These are phyloP conservation scores for Ia io DNA, from an alignment of 2,113 vertebrate genomes.

Conservation along the genomic window DNA sequence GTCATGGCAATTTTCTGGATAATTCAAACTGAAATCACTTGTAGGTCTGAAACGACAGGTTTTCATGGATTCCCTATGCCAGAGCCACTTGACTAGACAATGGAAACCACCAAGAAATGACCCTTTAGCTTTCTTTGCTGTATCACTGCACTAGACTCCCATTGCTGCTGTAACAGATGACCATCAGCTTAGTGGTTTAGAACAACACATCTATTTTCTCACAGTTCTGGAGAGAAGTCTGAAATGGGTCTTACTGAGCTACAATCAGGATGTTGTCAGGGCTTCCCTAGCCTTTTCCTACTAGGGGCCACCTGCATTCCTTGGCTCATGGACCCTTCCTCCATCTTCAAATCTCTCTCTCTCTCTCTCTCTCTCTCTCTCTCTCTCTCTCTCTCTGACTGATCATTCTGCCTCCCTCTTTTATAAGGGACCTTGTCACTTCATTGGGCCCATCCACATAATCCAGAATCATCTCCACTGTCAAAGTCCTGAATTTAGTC, in stretches of 20 bases:
- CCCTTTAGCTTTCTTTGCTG: fast-evolving
- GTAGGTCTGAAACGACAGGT: not conserved
- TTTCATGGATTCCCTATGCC: not conserved
- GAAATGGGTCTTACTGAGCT: not conserved
- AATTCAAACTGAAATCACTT: not conserved
- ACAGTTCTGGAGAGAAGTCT: not conserved
- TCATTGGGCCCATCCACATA: no score
- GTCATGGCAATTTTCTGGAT: not conserved
- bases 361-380: not conserved
- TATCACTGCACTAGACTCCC: no score
- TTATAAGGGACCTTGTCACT: not conserved
- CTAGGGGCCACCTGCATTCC: not conserved
- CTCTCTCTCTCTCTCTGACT: not conserved
- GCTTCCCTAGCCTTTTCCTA: not conserved
- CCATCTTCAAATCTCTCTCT: not conserved
- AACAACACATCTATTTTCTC: not conserved
- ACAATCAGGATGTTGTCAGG: not conserved
- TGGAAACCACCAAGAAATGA: not conserved
- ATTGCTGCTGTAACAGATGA: not conserved
- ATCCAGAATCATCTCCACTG: not conserved
- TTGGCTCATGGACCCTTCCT: not conserved
- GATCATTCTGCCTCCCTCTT: not conserved
- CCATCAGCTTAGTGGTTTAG: not conserved
- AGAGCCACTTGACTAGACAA: not conserved
- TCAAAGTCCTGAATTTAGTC: not conserved